Evolutionary conservation across 2,797 vertebrate genomes (phyloP).

Genomic region (Pelodytes ibericus): DNA sequence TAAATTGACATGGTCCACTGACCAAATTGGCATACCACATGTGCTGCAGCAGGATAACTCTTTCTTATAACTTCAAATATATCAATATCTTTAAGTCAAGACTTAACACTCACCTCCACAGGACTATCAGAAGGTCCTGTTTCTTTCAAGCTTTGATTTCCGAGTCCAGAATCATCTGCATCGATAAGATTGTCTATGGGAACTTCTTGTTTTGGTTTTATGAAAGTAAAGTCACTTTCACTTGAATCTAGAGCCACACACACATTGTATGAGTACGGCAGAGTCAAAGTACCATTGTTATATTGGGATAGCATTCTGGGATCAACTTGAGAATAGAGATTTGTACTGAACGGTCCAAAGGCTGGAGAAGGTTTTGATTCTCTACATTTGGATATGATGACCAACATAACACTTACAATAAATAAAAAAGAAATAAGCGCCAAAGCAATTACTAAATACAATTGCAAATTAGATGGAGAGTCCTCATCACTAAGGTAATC

Average conservation of each 20-base stretch:
- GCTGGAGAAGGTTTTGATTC: background rate
- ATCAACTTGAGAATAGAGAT: constrained; percentile 29
- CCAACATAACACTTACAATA: constrained; percentile 31
- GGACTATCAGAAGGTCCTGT: background rate
- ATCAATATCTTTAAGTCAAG: no score
- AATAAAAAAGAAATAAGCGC: constrained; percentile 72
- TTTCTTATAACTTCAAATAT: no score
- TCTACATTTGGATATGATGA: constrained; percentile 29
- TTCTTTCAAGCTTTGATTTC: constrained; percentile 17
- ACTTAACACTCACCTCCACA: constrained; percentile 6
- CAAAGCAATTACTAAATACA: constrained; percentile 59
- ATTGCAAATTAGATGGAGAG: constrained; percentile 42
- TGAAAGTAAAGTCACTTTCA: constrained; percentile 39
- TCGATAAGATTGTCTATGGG: constrained; percentile 34
- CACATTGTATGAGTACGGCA: constrained; percentile 36
- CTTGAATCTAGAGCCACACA: constrained; percentile 42
- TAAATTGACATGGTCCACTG: no score
- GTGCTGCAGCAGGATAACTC: no score
- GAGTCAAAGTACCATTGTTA: constrained; percentile 25
- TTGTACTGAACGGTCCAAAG: constrained; percentile 11
- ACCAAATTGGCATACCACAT: no score
- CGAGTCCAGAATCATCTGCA: constrained; percentile 45
- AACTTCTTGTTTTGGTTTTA: constrained; percentile 28
- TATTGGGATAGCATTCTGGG: constrained; percentile 23
- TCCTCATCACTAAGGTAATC: constrained; percentile 40